Evolutionary conservation across 2,797 vertebrate genomes (phyloP).

Genomic region (Semaprochilodus insignis): DNA sequence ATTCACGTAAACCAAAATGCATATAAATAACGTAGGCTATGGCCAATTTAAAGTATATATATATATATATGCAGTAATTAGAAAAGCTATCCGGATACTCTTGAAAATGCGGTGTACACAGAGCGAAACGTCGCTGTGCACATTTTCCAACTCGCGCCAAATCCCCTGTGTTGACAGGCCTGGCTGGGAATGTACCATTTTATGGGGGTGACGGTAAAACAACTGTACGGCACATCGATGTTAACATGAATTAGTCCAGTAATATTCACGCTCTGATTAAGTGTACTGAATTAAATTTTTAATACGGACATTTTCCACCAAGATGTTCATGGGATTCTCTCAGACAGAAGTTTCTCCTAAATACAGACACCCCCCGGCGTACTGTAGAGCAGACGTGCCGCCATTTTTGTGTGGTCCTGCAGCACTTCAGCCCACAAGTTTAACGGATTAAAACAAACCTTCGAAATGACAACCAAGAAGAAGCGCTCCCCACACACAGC

Average conservation of each 20-base stretch:
- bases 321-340: accelerated
- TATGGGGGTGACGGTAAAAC: not conserved
- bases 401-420: slow-evolving; percentile 28
- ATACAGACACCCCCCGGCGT: not conserved
- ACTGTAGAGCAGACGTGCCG: slow-evolving; percentile 13
- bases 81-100: too few relatives aligned
- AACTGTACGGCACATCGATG: not conserved
- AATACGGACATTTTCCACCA: not conserved
- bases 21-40: too few relatives aligned
- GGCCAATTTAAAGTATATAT: too few relatives aligned
- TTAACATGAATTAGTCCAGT: not conserved
- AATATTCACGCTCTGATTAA: accelerated
- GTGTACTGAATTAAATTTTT: accelerated
- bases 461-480: slow-evolving; percentile 76
- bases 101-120: too few relatives aligned
- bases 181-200: slow-evolving; percentile 47
- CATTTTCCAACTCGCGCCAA: slow-evolving; percentile 14
- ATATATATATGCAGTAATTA: too few relatives aligned
- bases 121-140: not conserved
- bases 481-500: slow-evolving; percentile 67
- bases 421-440: too few relatives aligned
- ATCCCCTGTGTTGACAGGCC: not conserved
- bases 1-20: too few relatives aligned
- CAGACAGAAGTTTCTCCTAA: not conserved
- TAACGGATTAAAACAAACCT: not conserved